Evolutionary conservation across 2,797 vertebrate genomes (phyloP), one percentile per base, ranked within the genome.

Genomic region (Muscicapa comitata): DNA sequence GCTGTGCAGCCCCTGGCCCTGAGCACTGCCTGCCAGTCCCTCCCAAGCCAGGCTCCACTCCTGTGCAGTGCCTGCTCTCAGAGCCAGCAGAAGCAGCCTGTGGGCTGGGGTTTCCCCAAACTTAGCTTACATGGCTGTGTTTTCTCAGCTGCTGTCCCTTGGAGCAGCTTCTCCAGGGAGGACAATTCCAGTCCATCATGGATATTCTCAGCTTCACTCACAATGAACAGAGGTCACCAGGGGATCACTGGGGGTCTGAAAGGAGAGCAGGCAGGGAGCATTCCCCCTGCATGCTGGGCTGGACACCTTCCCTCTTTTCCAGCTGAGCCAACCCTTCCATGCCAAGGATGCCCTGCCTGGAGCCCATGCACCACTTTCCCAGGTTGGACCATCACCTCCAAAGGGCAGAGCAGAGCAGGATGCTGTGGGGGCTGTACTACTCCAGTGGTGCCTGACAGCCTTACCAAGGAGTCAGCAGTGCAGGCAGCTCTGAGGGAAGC

Each of bases 351-450:
- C 21, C 23, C 47, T 29, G 40, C 12, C 31, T 10, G 4, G 10
- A 10, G 17, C 25, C 16, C 35, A 8, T 1, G 3, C 0, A 0
- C 13, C 4, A 0, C 45, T 86, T 40, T 26, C 23, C 33, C 18
- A 8, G 10, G 18, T 54, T 55, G 23, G 43, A 7, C 48, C 14
- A 11, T 42, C 7, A 6, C 31, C 13, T 51, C 13, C 13, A 7
- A 66, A 65, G 23, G 59, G 35, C 0, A 25, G 33, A 70, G 29
- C 38, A 43, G 17, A 42, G 40, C 42, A 7, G 78, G 62, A 8
- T 54, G 58, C n/a, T 72, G 38, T 23, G 54, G 15, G 4, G 62
- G 28, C 53, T 77, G 29, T 9, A 35, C 20, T 25, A 26, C 47
- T 25, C 50, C 14, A 3, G 19, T 5, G 4, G 38, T 40, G 35